Percentiles rank a stretch among this genome's conserved stretches.
Conservation (phyloP, 2,113 vertebrate species). For the Petrocephalus microphthalmus region DNA sequence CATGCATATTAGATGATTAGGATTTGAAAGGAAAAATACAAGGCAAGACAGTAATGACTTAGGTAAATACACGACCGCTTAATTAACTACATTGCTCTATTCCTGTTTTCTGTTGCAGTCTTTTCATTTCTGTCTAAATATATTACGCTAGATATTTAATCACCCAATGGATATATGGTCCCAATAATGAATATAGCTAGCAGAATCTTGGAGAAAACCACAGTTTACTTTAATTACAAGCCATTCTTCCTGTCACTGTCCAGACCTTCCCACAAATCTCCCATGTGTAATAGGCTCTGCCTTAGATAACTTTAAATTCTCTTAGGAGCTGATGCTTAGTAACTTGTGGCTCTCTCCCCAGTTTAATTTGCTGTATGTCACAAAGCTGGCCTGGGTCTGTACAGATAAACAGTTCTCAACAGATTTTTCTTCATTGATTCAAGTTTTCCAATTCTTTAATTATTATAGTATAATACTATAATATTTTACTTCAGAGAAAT, state of each 20-base stretch:
- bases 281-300: neutral
- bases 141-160: neutral
- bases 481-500: neutral
- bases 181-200: neutral
- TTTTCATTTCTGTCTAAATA: neutral
- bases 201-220: neutral
- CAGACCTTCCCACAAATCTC: neutral
- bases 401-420: neutral
- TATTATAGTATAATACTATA: too few relatives aligned
- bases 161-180: neutral
- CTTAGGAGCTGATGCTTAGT: neutral
- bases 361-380: too few relatives aligned
- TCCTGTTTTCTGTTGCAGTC: neutral
- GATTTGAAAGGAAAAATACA: neutral
- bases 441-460: too few relatives aligned
- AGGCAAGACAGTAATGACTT: neutral
- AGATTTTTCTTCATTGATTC: too few relatives aligned
- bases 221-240: neutral
- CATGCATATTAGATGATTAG: too few relatives aligned
- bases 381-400: neutral
- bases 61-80: neutral
- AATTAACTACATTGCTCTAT: neutral
- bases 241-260: neutral
- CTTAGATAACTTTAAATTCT: neutral
- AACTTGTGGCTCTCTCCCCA: neutral